These are phyloP conservation scores for Aethina tumida DNA, from an alignment of 1,140 invertebrate genomes.

Conservation along the genomic window DNA sequence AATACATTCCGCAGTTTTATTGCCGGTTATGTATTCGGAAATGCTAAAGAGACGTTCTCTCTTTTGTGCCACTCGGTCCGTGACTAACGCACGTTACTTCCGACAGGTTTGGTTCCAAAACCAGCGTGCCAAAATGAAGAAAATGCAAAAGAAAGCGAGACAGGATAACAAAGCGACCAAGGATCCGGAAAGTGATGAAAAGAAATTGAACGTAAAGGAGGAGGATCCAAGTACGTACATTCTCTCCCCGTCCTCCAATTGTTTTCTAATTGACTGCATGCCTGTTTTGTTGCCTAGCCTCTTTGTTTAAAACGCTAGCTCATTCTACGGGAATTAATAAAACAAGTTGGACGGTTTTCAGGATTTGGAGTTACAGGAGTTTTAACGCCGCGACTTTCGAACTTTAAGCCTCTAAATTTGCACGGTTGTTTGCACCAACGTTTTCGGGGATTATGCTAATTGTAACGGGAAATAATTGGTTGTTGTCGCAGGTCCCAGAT, in stretches of 20 bases:
- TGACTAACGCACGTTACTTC: constrained; percentile 15
- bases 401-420: too few species aligned
- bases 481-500: constrained; percentile 34
- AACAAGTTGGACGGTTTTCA: too few species aligned
- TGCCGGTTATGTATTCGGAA: constrained; percentile 1
- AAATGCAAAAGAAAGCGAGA: constrained; percentile 48
- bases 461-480: too few species aligned
- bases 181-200: constrained; percentile 39
- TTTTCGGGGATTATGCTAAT: too few species aligned
- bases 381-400: too few species aligned
- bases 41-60: not conserved
- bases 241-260: constrained; percentile 7
- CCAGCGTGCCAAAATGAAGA: constrained; percentile 67
- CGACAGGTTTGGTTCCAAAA: constrained; percentile 75
- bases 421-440: too few species aligned
- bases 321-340: too few species aligned
- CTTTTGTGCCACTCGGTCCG: constrained; percentile 6
- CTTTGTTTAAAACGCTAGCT: too few species aligned
- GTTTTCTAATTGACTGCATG: constrained; percentile 16
- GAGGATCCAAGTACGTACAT: constrained; percentile 45
- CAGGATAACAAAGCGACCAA: constrained; percentile 39
- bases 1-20: not conserved
- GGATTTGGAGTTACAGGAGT: too few species aligned
- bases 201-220: constrained; percentile 43
- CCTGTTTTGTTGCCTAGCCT: too few species aligned